A percentile compares a stretch with the other conserved stretches of the same genome.
These are phyloP conservation scores for Drosophila lacicola DNA, from an alignment of 2,888 invertebrate species.

Conservation along the genomic window DNA sequence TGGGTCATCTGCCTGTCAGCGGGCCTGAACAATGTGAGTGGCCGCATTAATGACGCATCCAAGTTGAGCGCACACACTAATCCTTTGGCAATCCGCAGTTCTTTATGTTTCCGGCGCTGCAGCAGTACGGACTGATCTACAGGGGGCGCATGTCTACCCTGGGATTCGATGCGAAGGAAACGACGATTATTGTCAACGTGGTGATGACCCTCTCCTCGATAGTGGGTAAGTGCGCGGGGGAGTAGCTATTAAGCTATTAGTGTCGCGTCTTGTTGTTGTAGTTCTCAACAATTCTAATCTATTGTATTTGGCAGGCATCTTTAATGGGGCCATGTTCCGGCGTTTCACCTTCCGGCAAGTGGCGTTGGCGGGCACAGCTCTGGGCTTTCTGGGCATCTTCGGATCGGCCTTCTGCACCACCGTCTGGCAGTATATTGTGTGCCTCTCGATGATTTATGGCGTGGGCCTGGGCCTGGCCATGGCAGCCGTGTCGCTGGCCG, in stretches of 20 bases:
- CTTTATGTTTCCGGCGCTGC: conserved; percentile 88
- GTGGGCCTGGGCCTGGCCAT: conserved; percentile 88
- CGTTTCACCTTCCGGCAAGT: conserved; percentile 90
- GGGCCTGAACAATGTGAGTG: conserved; percentile 90
- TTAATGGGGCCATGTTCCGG: conserved; percentile 90
- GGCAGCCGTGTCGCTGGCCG: conserved; percentile 89
- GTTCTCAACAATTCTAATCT: background rate
- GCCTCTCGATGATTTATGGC: conserved; percentile 89
- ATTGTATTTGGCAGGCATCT: conserved; percentile 82
- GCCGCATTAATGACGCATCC: background rate
- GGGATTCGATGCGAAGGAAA: conserved; percentile 88
- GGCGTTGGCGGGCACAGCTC: conserved; percentile 87
- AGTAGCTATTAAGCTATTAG: too few relatives aligned
- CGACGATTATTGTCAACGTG: conserved; percentile 90
- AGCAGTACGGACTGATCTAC: conserved; percentile 90
- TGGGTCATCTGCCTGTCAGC: conserved; percentile 91
- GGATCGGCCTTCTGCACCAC: conserved; percentile 88
- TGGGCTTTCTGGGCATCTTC: conserved; percentile 87
- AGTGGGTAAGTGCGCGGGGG: conserved; percentile 86
- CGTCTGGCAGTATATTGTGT: conserved; percentile 88
- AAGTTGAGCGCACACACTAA: background rate
- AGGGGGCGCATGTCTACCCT: conserved; percentile 87
- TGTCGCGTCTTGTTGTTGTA: background rate
- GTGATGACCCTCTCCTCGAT: conserved; percentile 89
- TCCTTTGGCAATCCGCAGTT: conserved; percentile 85